Evolutionary conservation across 2,797 vertebrate genomes (phyloP).

Genomic region (Zalophus californianus): DNA sequence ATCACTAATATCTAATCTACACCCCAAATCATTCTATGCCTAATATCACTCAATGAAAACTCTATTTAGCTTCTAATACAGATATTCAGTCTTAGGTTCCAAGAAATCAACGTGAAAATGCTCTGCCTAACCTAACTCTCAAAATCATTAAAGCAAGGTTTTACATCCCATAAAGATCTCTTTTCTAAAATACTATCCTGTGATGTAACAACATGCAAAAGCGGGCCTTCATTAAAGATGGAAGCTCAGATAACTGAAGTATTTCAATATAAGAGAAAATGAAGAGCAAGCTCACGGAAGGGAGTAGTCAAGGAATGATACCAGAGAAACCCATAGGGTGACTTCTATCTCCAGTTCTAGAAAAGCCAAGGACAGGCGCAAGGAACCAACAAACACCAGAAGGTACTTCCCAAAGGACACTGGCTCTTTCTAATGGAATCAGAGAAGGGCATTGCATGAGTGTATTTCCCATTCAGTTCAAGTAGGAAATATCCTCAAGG

Average conservation of each 20-base stretch:
- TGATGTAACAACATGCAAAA: neutral
- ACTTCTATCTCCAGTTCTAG: neutral
- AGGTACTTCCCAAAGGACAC: neutral
- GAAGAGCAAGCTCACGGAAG: neutral
- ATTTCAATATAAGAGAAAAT: neutral
- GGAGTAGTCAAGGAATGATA: neutral
- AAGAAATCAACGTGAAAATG: constrained; percentile 36
- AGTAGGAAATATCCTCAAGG: neutral
- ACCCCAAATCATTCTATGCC: neutral
- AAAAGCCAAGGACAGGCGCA: neutral
- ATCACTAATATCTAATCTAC: neutral
- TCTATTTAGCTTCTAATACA: neutral
- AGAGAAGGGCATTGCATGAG: neutral
- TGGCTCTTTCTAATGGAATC: neutral
- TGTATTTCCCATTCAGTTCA: neutral
- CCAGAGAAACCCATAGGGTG: neutral
- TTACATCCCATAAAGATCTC: neutral
- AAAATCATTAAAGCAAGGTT: neutral
- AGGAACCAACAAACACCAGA: neutral
- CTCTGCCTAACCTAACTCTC: neutral
- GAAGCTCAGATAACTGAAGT: neutral
- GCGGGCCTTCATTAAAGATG: neutral
- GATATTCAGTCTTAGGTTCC: neutral
- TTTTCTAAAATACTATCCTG: neutral
- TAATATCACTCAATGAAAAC: neutral